Conservation (phyloP, 1,140 invertebrate species). For the Drosophila sp. region DNA sequence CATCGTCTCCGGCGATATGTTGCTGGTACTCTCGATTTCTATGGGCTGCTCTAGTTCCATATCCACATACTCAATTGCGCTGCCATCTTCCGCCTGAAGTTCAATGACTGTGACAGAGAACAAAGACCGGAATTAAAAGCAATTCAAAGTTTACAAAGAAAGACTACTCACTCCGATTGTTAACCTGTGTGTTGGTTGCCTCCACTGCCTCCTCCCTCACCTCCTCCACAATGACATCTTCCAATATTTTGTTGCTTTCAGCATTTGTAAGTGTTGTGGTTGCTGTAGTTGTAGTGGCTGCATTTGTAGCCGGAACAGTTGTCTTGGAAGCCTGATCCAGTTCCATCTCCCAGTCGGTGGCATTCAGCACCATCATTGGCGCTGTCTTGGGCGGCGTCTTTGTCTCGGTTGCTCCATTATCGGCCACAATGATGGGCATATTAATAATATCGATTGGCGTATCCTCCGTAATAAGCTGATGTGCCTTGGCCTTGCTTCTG, state of each 20-base stretch:
- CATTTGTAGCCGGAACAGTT: constrained; percentile 17
- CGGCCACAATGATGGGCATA: constrained; percentile 82
- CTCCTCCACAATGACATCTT: constrained; percentile 75
- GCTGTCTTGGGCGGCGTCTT: constrained; percentile 41
- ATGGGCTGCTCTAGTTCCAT: constrained; percentile 76
- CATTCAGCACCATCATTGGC: constrained; percentile 75
- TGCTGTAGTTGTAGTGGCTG: constrained; percentile 8
- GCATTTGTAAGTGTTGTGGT: constrained; percentile 26
- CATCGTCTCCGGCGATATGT: constrained; percentile 57
- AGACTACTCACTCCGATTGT: constrained; percentile 59
- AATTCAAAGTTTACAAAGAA: background rate
- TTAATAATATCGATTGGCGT: constrained; percentile 85
- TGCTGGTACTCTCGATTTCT: constrained; percentile 70
- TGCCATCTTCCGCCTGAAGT: constrained; percentile 73
- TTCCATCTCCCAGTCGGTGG: constrained; percentile 87
- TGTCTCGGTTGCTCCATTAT: constrained; percentile 50
- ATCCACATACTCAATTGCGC: constrained; percentile 80
- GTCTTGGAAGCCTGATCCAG: constrained; percentile 86
- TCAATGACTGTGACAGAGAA: constrained; percentile 61
- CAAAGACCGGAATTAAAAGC: background rate
- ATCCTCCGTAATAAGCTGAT: constrained; percentile 86
- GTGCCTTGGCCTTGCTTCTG: constrained; percentile 52
- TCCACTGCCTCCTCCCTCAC: constrained; percentile 37
- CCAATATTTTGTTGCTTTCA: constrained; percentile 48
- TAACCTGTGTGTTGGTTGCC: constrained; percentile 39